Evolutionary conservation across 2,888 invertebrate species (phyloP), one percentile per base, ranked within the genome.

Genomic region (Pristionchus japonicus): DNA sequence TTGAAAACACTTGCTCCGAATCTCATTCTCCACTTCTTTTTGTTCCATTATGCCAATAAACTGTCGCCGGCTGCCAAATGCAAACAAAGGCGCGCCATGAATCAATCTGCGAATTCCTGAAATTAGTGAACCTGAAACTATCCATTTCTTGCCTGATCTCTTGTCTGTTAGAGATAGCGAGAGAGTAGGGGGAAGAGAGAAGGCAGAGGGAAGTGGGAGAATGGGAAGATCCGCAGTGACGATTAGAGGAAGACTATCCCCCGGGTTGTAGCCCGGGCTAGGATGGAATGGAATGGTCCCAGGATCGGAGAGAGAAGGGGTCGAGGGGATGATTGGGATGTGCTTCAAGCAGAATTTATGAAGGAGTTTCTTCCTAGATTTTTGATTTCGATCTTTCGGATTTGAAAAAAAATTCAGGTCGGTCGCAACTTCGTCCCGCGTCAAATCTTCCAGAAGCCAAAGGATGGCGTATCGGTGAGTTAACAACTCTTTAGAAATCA

Each of bases 401-500:
- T 3, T 20, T 2, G 20, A 52, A 43, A 43, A 77, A 43, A n/a
- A 15, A 23, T 82, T 31, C 15, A 83, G 82, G 82, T 83, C 20
- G 82, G 82, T 13, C 82, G 82, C 52, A 83, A 83, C 23, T 83
- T 83, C 37, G 82, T 83, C 11, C 82, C 82, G 1, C 82, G 77
- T 23, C 37, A 17, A n/a, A 43, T 77, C 43, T 77, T 77, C 43
- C n/a, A 47, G 77, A 77, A 77, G 43, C 77, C 77, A 15, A 77
- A 77, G 43, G 43, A 40, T 47, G 77, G 77, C 1, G 43, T 77
- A 11, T 40, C 40, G 77, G 77, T 77, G 77, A 47, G 77, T 3
- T 6, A 9, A 9, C 20, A 20, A 7, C n/a, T 57, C 23, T 2
- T 52, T 52, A 52, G 43, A 43, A 9, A 9, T 11, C 43, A 43